These are phyloP conservation scores for Drosophila monieri DNA, from an alignment of 2,888 invertebrate genomes.

Conservation along the genomic window DNA sequence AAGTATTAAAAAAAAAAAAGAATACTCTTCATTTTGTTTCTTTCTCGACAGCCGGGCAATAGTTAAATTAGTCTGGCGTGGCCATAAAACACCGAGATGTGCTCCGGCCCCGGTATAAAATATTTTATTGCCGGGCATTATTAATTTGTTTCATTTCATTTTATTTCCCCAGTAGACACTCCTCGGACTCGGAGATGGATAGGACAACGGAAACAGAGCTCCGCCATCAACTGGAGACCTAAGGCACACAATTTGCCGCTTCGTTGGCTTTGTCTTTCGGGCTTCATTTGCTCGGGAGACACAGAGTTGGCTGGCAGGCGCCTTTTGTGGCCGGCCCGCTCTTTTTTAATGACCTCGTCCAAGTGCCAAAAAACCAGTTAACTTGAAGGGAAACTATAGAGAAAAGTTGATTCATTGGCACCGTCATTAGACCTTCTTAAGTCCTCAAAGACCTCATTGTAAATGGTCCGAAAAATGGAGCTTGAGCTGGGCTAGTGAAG, in stretches of 20 bases:
- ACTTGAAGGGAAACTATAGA: slow-evolving; percentile 25
- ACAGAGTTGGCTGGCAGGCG: slow-evolving; percentile 54
- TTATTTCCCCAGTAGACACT: slow-evolving; percentile 13
- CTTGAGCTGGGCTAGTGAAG: not conserved
- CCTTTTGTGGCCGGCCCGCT: slow-evolving; percentile 49
- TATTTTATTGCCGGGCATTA: slow-evolving; percentile 65
- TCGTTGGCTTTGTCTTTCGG: slow-evolving; percentile 50
- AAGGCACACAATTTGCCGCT: slow-evolving; percentile 29
- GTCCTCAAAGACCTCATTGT: slow-evolving; percentile 19
- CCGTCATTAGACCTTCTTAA: slow-evolving; percentile 13
- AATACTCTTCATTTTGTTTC: slow-evolving; percentile 6
- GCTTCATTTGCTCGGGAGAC: slow-evolving; percentile 68
- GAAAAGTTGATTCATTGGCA: slow-evolving; percentile 35
- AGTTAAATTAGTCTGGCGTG: slow-evolving; percentile 65
- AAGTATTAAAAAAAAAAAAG: not conserved
- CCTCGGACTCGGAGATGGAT: not conserved
- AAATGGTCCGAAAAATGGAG: slow-evolving; percentile 22
- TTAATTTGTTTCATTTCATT: slow-evolving; percentile 67
- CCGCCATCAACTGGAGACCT: slow-evolving; percentile 19
- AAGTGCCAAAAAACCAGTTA: slow-evolving; percentile 25
- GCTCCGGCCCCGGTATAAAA: slow-evolving; percentile 50
- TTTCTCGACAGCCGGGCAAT: slow-evolving; percentile 18
- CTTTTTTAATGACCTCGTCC: slow-evolving; percentile 57
- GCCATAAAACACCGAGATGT: slow-evolving; percentile 60
- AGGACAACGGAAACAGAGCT: not conserved